Base-by-base conservation (phyloP, 2,888 invertebrate genomes). In the Harpagoxenus sublaevis region DNA sequence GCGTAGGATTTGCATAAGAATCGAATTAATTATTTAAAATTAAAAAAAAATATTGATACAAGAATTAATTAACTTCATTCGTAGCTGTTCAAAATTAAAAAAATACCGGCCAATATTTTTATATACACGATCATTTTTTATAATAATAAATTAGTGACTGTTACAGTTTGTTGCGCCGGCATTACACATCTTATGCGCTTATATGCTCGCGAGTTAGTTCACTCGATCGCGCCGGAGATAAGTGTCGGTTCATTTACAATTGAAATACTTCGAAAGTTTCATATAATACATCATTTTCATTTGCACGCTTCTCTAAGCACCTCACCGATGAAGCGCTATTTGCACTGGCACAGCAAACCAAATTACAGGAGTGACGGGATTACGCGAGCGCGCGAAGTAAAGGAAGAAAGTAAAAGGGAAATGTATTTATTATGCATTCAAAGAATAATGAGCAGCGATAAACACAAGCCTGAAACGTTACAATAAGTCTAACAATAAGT, bases 401-500 rank as follows among this genome's bases (percentile, higher is more conserved):
- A 79, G 48, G 23, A 60, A 60, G 57, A 60, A 79, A 79, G 74
- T 66, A 48, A 73, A 53, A 78, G 42, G 35, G 74, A 60, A 79
- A 73, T 60, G 57, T 35, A 42, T 18, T 77, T 42, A 62, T 73
- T 57, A 23, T 35, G 23, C 48, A 45, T 42, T 35, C 18, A n/a
- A 45, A 71, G 31, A 60, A 18, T 18, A 73, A 79, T 28, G 35
- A 31, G 55, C 9, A 18, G 55, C 15, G 5, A 18, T 45, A 79
- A 60, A 73, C 2, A 35, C 9, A 57, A 15, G 10, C 15, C n/a
- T 57, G 23, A 57, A 78, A 78, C 28, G 12, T 15, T 48, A 18
- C 12, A 28, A 51, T 68, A 45, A 18, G 5, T 53, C 8, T 51
- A 12, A 18, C 23, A 23, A 23, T 23, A 23, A 23, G 23, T 23